Evolutionary conservation across 2,797 vertebrate species (phyloP), one percentile per base, ranked within the genome.

Genomic region (Acanthurus lineatus): DNA sequence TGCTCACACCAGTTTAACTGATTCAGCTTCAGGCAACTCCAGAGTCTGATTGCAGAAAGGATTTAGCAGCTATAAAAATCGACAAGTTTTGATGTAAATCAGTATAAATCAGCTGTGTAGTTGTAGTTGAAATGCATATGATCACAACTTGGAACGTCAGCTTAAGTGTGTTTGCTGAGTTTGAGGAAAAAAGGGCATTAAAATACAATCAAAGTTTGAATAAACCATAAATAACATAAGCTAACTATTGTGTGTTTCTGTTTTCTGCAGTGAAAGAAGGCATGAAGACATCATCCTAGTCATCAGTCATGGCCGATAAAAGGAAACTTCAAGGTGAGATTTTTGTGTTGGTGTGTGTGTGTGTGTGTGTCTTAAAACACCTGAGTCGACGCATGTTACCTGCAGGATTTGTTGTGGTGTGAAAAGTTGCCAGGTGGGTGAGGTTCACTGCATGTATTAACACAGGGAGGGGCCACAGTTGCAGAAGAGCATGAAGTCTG

Each of bases 241-340:
- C 5, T 3, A 40, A 40, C 25, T 40, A 5, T 14, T 11, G 25
- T 35, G 47, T 73, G 32, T 81, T 5, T 79, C 14, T 73, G 22
- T 71, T 77, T 81, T 49, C 64, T 65, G 73, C 88, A 94, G 94
- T 92, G 87, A 95, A 94, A 94, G 94, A 97, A 95, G 97, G 97
- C 96, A 97, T 98, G 97, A 97, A 96, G 97, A 96, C 94, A 95
- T 92, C 82, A 95, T 94, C 94, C 85, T 97, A 97, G 96, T 96
- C 90, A 88, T 95, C 93, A 96, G 96, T 93, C 95, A 98, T 98
- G 97, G 97, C 97, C 92, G 97, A 98, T 95, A 98, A 98, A 96
- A 96, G 97, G 95, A 98, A 98, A 96, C 95, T 98, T 90, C 97
- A 98, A 96, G 97, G 97, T 98, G 83, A 95, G 88, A 19, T n/a